Conservation (phyloP, 2,888 invertebrate species). For the Congeria kusceri region DNA sequence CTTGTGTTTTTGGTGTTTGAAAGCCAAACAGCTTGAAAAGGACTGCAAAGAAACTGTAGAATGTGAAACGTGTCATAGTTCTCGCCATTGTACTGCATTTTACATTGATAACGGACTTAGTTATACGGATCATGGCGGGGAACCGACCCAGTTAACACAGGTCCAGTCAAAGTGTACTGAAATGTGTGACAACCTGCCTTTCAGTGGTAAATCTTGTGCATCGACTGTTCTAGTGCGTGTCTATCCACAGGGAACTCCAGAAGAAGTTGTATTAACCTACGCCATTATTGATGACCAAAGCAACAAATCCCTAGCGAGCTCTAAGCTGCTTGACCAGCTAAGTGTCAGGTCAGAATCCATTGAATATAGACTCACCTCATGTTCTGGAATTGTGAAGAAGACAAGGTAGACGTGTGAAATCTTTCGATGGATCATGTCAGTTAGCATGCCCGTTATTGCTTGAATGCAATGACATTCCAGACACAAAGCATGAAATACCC, state of each 20-base stretch:
- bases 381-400: constrained; percentile 31
- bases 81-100: constrained; percentile 15
- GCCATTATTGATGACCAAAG: constrained; percentile 62
- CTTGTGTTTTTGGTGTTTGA: constrained; percentile 21
- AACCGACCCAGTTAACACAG: background rate
- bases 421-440: constrained; percentile 22
- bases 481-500: constrained; percentile 37
- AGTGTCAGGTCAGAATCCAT: constrained; percentile 2
- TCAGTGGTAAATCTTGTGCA: constrained; percentile 50
- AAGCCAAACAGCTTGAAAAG: constrained; percentile 4
- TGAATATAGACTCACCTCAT: constrained; percentile 45
- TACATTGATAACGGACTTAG: constrained; percentile 7
- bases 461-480: constrained; percentile 47
- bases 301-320: constrained; percentile 40
- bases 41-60: background rate
- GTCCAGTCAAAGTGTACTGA: constrained; percentile 12
- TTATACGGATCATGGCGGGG: constrained; percentile 14
- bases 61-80: constrained; percentile 8
- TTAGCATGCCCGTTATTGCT: constrained; percentile 17
- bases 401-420: constrained; percentile 31
- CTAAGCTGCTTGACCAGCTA: constrained; percentile 46
- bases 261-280: constrained; percentile 19
- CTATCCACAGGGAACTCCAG: constrained; percentile 33
- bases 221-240: constrained; percentile 47
- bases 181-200: background rate